A percentile compares a stretch with the other conserved stretches of the same genome.
phyloP scores from a whole-genome alignment of 2,888 invertebrate genomes.

The Trilocha varians region DNA sequence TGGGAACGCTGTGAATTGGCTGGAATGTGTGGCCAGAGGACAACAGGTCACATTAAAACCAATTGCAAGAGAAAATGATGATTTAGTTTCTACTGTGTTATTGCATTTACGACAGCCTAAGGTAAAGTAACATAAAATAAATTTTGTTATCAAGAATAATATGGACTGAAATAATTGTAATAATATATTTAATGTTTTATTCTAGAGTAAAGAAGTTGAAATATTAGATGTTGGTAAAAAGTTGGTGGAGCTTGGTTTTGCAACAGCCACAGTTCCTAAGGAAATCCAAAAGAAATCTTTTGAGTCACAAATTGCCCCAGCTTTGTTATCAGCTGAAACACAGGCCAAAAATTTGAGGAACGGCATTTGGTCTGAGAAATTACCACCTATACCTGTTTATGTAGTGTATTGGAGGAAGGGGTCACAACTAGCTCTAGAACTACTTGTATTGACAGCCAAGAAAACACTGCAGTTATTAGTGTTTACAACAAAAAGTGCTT shows the following conservation, averaged over 20 bases:
- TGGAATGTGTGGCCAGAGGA: slow-evolving; percentile 70
- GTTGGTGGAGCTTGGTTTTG: slow-evolving; percentile 63
- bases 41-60: slow-evolving; percentile 65
- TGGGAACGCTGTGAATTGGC: slow-evolving; percentile 72
- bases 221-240: slow-evolving; percentile 58
- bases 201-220: slow-evolving; percentile 53
- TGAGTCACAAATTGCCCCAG: slow-evolving; percentile 51
- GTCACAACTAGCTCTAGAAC: slow-evolving; percentile 26
- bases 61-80: slow-evolving; percentile 52
- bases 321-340: slow-evolving; percentile 50
- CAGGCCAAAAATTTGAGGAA: slow-evolving; percentile 49
- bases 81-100: slow-evolving; percentile 54
- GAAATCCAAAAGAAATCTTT: slow-evolving; percentile 47
- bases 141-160: too few relatives aligned
- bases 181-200: slow-evolving; percentile 16
- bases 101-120: slow-evolving; percentile 56
- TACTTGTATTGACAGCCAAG: slow-evolving; percentile 30
- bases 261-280: slow-evolving; percentile 46
- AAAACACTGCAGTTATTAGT: slow-evolving; percentile 33
- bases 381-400: slow-evolving; percentile 54
- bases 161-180: too few relatives aligned
- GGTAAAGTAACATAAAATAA: slow-evolving; percentile 24
- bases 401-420: slow-evolving; percentile 54
- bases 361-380: slow-evolving; percentile 61
- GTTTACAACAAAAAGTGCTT: slow-evolving; percentile 37